phyloP scores from a whole-genome alignment of 1,140 invertebrate genomes.

The Orius laevigatus region DNA sequence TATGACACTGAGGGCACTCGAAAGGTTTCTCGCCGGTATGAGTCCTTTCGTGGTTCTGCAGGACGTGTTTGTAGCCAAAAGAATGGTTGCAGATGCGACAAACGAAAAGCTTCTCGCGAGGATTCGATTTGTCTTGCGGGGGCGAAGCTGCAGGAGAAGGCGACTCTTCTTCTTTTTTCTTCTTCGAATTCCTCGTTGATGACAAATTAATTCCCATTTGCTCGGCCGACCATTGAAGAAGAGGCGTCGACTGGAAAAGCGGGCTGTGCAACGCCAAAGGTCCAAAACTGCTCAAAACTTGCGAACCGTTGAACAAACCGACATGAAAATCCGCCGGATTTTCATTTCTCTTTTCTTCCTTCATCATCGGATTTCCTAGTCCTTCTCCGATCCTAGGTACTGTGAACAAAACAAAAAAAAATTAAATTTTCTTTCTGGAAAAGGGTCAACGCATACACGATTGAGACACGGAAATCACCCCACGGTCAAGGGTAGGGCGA shows the following conservation, averaged over 20 bases:
- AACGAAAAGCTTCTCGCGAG: slow-evolving; percentile 60
- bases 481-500: not conserved
- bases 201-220: not conserved
- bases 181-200: not conserved
- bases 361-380: slow-evolving; percentile 1
- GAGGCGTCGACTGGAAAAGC: not conserved
- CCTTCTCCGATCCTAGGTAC: slow-evolving; percentile 3
- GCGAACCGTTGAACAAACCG: not conserved
- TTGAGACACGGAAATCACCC: not conserved
- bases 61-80: slow-evolving; percentile 87
- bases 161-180: slow-evolving; percentile 4
- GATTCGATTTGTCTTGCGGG: not conserved
- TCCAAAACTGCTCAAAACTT: not conserved
- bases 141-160: not conserved
- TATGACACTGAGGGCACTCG: slow-evolving; percentile 84
- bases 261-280: slow-evolving; percentile 3
- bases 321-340: not conserved
- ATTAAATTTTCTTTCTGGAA: too few species aligned
- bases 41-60: slow-evolving; percentile 91
- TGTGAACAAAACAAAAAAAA: not conserved
- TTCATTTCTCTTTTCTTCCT: not conserved
- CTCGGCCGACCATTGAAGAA: slow-evolving; percentile 2
- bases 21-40: slow-evolving; percentile 97
- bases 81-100: slow-evolving; percentile 72
- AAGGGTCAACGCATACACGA: not conserved